Base-by-base conservation (phyloP, 2,113 vertebrate species). In the Oncorhynchus tshawytscha region DNA sequence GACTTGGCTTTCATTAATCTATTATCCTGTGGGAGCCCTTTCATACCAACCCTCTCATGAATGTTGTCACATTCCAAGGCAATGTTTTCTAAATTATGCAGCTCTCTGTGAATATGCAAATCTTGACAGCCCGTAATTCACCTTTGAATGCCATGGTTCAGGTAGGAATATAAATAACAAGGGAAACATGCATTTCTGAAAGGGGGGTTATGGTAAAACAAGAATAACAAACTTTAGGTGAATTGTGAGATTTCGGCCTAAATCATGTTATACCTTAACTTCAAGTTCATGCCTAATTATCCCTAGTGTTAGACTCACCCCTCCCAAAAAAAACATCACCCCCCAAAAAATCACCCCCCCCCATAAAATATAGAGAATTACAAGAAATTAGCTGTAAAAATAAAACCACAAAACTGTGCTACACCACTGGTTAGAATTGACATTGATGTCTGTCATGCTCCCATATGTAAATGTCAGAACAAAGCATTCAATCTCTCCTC, bases 1-100 rank as follows among this genome's bases (percentile, higher is more conserved):
- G 74, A 81, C 7, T 20, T 51, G 48, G 73, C 62, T 85, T 71
- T 83, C 77, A 84, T 75, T 88, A 78, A 89, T 91, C 80, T 83
- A 85, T 91, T 88, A 91, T 60, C 88, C 86, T 80, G 88, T 81
- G 48, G 15, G 48, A 39, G 16, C 48, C 64, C 64, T 81, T 81
- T 87, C 83, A 82, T 81, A 78, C 72, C 78, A 79, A 45, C 84
- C 87, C 84, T 78, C 83, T 74, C 76, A 64, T 22, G 27, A 78
- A 84, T 75, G 59, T 71, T 64, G 80, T 85, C 85, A 81, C 81
- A 83, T 79, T 77, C 76, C 78, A 57, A 49, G 76, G 70, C 62
- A 79, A 73, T 67, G 60, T 78, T 45, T 77, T 76, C 66, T 54
- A 76, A 80, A 84, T 78, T 76, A 81, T 77, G 73, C 82, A 60